phyloP scores from a whole-genome alignment of 2,888 invertebrate species.

The Torymus texanus region DNA sequence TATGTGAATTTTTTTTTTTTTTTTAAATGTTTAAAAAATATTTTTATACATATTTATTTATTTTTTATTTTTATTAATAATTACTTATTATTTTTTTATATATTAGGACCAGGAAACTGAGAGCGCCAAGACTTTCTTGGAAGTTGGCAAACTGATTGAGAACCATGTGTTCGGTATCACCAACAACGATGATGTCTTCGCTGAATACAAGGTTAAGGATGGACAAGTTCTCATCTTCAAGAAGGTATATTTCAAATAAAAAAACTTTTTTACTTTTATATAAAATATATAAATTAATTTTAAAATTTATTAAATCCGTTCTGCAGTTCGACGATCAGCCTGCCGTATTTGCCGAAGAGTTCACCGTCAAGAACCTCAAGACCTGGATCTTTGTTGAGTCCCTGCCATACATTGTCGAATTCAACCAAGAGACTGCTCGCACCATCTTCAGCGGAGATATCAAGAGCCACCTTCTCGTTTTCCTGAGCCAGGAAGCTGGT shows the following conservation, averaged over 20 bases:
- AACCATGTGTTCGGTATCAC: constrained; percentile 93
- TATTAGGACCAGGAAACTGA: constrained; percentile 83
- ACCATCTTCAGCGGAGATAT: constrained; percentile 99
- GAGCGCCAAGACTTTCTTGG: constrained; percentile 89
- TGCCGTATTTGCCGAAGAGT: constrained; percentile 83
- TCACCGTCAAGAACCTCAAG: constrained; percentile 82
- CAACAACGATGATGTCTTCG: constrained; percentile 85
- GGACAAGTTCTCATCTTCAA: constrained; percentile 93
- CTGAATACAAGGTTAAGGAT: constrained; percentile 86
- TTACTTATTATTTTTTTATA: constrained; percentile 29
- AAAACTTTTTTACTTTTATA: constrained; percentile 31
- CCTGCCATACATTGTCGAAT: constrained; percentile 94
- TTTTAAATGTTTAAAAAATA: neutral
- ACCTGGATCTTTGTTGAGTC: constrained; percentile 90
- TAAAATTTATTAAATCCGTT: constrained; percentile 31
- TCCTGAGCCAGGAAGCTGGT: constrained; percentile 93
- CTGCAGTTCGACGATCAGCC: constrained; percentile 90
- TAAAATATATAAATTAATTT: constrained; percentile 6
- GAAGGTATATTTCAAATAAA: constrained; percentile 78
- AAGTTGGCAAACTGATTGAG: constrained; percentile 88
- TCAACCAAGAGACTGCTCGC: constrained; percentile 97
- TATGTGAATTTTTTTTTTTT: constrained; percentile 62
- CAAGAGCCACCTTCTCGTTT: constrained; percentile 96
- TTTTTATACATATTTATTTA: no score
- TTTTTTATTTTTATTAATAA: no score